Evolutionary conservation across 2,797 vertebrate species (phyloP), one percentile per base, ranked within the genome.

Genomic region (Rhinophrynus dorsalis): DNA sequence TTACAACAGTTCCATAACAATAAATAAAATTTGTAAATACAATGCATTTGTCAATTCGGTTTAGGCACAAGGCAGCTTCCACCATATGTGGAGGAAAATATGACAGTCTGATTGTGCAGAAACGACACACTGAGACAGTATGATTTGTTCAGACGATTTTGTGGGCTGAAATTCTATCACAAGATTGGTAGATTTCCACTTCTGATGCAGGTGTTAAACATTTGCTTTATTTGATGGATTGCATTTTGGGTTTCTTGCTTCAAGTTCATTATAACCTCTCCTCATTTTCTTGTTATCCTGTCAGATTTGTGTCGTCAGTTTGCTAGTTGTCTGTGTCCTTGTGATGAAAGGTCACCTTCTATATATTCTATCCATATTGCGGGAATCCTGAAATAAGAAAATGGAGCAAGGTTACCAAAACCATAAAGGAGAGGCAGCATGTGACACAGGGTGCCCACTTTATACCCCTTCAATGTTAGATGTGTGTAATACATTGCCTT

Each of bases 11-110:
- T 94, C 92, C 93, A 87, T 92, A 94, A 92, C 92, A 97, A 98
- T 99, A 99, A 99, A 98, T 98, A 97, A 91, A 88, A 91, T 94
- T 90, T 94, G 94, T 93, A 95, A 92, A 96, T 98, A 98, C 96
- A 98, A 98, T 98, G 95, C 96, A 93, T 97, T 96, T 93, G 96
- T 97, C 96, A 98, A 97, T 94, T 98, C 92, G 92, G 94, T 96
- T 98, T 97, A 99, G 97, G 97, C 96, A 99, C 97, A 90, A 95
- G 93, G 94, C 96, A 93, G 94, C 90, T 92, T 95, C 95, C 95
- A 91, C 91, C 57, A 79, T 85, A 85, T 85, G 88, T 89, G 90
- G 91, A 93, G 93, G n/a, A 92, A 90, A 93, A 89, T 84, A 81
- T 90, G 83, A 90, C 91, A 93, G 94, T 96, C 93, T 95, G 96